A percentile compares a stretch with the other conserved stretches of the same genome.
Conservation (phyloP, 2,797 vertebrate species). For the Squalus acanthias region DNA sequence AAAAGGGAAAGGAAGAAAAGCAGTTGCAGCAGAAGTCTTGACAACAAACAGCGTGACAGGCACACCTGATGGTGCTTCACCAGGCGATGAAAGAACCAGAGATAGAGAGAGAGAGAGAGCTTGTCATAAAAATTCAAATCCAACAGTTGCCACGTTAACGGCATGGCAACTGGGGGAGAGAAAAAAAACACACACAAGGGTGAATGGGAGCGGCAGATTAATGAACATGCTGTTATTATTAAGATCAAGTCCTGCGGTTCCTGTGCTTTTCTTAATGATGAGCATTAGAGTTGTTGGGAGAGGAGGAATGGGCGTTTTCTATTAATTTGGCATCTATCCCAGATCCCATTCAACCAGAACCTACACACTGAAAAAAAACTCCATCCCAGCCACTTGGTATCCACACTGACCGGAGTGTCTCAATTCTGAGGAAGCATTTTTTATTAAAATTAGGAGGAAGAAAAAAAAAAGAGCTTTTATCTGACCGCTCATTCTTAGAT, state of each 20-base stretch:
- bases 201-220: conserved; percentile 70
- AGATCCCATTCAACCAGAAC: conserved; percentile 96
- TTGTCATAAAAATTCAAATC: conserved; percentile 65
- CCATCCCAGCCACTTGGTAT: conserved; percentile 78
- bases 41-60: conserved; percentile 60
- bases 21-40: conserved; percentile 51
- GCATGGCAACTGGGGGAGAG: conserved; percentile 54
- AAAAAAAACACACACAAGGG: conserved; percentile 60
- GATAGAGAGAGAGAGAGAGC: conserved; percentile 47
- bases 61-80: conserved; percentile 72
- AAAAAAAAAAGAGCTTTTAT: conserved; percentile 45
- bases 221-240: conserved; percentile 88
- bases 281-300: conserved; percentile 77
- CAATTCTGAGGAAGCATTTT: conserved; percentile 51
- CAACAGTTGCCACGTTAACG: conserved; percentile 64
- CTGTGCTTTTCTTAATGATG: conserved; percentile 84
- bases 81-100: conserved; percentile 53
- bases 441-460: conserved; percentile 47
- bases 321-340: conserved; percentile 91
- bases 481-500: conserved; percentile 24
- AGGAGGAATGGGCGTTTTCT: conserved; percentile 81
- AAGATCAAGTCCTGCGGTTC: conserved; percentile 85
- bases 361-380: conserved; percentile 79
- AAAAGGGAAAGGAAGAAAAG: conserved; percentile 48
- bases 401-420: conserved; percentile 60